Evolutionary conservation across 2,888 invertebrate species (phyloP).

Genomic region (Apotomis turbidana): DNA sequence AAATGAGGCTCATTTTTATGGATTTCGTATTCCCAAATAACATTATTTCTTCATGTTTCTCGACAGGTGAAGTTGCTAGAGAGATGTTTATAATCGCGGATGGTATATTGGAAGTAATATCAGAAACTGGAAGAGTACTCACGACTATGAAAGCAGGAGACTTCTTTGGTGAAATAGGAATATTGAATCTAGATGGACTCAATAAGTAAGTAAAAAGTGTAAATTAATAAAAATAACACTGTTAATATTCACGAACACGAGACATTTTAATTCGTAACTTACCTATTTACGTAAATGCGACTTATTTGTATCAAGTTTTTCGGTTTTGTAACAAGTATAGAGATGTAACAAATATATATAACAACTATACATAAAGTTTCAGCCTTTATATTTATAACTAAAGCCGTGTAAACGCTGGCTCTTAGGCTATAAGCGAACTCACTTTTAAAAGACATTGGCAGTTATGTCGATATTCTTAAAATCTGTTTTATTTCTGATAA

Average conservation of each 20-base stretch:
- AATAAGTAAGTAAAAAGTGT: slow-evolving; percentile 88
- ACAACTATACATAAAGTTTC: too few species aligned
- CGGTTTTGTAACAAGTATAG: too few species aligned
- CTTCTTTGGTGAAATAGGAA: slow-evolving; percentile 99
- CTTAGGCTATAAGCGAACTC: too few species aligned
- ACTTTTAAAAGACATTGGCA: too few species aligned
- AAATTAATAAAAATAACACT: too few species aligned
- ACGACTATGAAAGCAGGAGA: slow-evolving; percentile 99
- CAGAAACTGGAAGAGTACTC: slow-evolving; percentile 95
- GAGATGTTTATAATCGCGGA: slow-evolving; percentile 99
- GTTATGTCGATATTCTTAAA: neutral
- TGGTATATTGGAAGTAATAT: slow-evolving; percentile 97
- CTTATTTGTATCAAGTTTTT: too few species aligned
- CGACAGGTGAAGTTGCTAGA: slow-evolving; percentile 91
- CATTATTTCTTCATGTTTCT: slow-evolving; percentile 31
- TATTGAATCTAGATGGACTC: slow-evolving; percentile 96
- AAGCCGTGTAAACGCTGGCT: too few species aligned
- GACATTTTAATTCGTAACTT: too few species aligned
- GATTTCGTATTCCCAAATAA: slow-evolving; percentile 16
- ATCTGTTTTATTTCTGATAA: slow-evolving; percentile 37
- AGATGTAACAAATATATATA: too few species aligned
- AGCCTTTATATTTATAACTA: too few species aligned
- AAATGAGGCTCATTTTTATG: slow-evolving; percentile 21
- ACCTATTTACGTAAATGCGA: too few species aligned
- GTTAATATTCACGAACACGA: too few species aligned